These are phyloP conservation scores for Tachina lurida DNA, from an alignment of 2,888 invertebrate species.

Conservation along the genomic window DNA sequence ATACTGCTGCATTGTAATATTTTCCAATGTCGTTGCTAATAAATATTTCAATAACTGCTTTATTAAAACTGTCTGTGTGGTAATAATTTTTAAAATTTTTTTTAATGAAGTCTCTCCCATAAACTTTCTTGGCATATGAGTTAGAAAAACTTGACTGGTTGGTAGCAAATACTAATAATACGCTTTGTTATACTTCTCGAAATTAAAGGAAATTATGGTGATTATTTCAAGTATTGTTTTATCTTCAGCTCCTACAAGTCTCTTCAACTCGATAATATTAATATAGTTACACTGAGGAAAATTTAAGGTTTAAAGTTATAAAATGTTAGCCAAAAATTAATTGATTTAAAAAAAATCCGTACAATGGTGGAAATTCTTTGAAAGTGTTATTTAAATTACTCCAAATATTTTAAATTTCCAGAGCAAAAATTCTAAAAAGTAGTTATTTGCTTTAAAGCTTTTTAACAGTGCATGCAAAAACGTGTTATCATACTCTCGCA, in stretches of 20 bases:
- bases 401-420: not conserved
- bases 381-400: too few relatives aligned
- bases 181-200: not conserved
- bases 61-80: not conserved
- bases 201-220: not conserved
- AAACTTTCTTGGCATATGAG: not conserved
- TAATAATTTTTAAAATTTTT: not conserved
- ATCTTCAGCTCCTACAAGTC: not conserved
- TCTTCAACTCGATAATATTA: not conserved
- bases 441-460: not conserved
- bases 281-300: not conserved
- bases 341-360: too few relatives aligned
- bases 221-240: conserved; percentile 9
- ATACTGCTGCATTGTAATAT: too few relatives aligned
- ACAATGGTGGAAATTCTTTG: too few relatives aligned
- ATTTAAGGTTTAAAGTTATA: not conserved
- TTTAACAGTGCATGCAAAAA: not conserved
- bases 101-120: not conserved
- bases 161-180: conserved; percentile 43
- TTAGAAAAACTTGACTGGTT: not conserved
- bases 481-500: not conserved
- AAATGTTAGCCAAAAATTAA: too few relatives aligned
- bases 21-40: too few relatives aligned
- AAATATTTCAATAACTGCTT: too few relatives aligned
- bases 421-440: not conserved